These are phyloP conservation scores for Hippolais icterina DNA, from an alignment of 2,113 vertebrate species.

Conservation along the genomic window DNA sequence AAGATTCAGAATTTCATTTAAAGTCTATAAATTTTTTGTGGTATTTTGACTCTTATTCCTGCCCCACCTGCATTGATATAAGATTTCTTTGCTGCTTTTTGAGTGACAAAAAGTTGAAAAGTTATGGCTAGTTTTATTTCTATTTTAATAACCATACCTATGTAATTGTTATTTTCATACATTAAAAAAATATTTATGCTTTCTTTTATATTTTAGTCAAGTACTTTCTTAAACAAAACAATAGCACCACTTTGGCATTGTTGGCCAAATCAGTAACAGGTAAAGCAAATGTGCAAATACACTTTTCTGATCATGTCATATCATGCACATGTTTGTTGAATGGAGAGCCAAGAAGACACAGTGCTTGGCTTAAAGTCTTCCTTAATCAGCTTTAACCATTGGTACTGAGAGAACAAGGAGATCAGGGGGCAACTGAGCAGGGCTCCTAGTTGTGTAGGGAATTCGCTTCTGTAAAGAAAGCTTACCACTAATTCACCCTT, in stretches of 20 bases:
- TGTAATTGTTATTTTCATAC: constrained; percentile 74
- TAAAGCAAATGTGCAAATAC: constrained; percentile 71
- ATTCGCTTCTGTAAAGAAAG: neutral
- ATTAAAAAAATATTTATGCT: constrained; percentile 84
- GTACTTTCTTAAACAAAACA: constrained; percentile 85
- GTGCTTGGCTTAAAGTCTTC: neutral
- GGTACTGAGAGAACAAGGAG: neutral
- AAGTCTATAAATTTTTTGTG: constrained; percentile 17
- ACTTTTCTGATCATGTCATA: neutral
- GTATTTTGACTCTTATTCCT: constrained; percentile 3
- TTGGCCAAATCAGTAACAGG: constrained; percentile 78
- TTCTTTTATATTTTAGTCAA: constrained; percentile 82
- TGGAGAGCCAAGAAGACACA: neutral
- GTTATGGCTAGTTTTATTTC: constrained; percentile 69
- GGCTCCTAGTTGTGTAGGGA: neutral
- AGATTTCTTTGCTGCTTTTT: constrained; percentile 1
- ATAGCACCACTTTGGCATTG: constrained; percentile 84
- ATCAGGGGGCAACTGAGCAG: neutral
- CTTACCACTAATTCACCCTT: neutral
- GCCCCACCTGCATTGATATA: neutral
- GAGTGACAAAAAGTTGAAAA: constrained; percentile 76
- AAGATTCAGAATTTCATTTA: constrained; percentile 13
- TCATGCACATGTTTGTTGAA: neutral
- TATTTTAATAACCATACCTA: constrained; percentile 75
- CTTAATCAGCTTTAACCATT: neutral